Base-by-base conservation (phyloP, 2,888 invertebrate species). In the Phyllotreta cruciferae region DNA sequence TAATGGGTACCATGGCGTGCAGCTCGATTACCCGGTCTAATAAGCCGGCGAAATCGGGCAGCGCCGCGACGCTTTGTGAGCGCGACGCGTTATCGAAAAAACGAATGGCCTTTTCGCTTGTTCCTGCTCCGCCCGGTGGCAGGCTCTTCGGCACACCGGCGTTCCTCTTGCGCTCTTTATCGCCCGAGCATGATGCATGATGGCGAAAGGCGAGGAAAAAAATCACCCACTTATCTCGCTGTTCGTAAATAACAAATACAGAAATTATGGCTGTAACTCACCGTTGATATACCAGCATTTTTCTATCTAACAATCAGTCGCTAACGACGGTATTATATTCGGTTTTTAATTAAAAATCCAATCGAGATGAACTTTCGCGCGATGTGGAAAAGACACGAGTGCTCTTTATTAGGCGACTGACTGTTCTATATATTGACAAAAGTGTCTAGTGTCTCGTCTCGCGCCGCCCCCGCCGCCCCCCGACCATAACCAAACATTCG, bases 401-500 rank as follows among this genome's bases (percentile, higher is more conserved):
- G 84, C 82, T 83, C 83, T 84, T 84, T 84, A 84, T 84, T 81
- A 83, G 80, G 36, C 56, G 56, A 58, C 50, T 75, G 74, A 70
- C 75, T 52, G 37, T 14, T 71, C 78, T 80, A 81, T 84, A 81
- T 84, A 84, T 84, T 83, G 84, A 84, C 82, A 83, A 83, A 83
- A 84, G 82, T 82, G 82, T 82, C 82, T 81, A 77, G 77, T 76
- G 77, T 80, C 81, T 79, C 78, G 77, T 80, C 54, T 63, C 79
- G 78, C 82, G 81, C 50, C 2, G 44, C 2, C 24, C 79, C 78
- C 82, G 81, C 50, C 2, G 44, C 2, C 24, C 52, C 10, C 13
- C 52, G 13, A 38, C 38, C 52, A 82, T 82, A 82, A 82, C 82
- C 79, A 79, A 77, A 75, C 76, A 74, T 71, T 73, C 73, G 71